Evolutionary conservation across 2,888 invertebrate genomes (phyloP), one percentile per base, ranked within the genome.

Genomic region (Hipparchia sbordonii): DNA sequence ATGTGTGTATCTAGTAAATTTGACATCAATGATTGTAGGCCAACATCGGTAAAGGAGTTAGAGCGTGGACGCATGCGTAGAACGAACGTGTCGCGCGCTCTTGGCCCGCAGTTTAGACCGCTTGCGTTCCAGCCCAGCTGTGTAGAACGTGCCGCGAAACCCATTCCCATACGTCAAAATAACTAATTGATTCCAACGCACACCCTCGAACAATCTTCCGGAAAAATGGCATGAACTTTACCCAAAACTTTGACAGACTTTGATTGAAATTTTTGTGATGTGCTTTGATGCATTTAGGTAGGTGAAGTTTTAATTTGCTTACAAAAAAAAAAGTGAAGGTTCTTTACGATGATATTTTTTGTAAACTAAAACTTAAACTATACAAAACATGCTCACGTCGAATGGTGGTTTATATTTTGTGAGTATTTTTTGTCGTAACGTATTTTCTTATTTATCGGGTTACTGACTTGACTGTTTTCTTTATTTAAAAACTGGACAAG

Each of bases 111-210:
- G 88, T 87, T 80, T 77, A 71, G 73, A 82, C 80, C 80, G 82
- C 80, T 80, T 78, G 79, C 82, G 79, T 80, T 76, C 78, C 82
- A 82, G 82, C 81, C 74, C 77, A 77, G 84, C 82, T 82, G 86
- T 82, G 85, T 81, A 68, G 79, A 67, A 67, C 66, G 78, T 79
- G 74, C 59, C 73, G 71, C 79, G 72, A 67, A 46, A 65, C 63
- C 76, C 79, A 77, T 76, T 46, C 81, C 79, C 76, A 77, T 81
- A 85, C 88, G 87, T 89, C 89, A 87, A 88, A 89, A 87, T 84
- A 87, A 85, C 86, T 86, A 89, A 91, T 90, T 91, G 88, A 90
- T 91, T 90, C 84, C 10, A 23, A 4, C 65, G 52, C 52, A 85
- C 83, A 86, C 82, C 84, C 82, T 54, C 79, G 80, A 84, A 85